These are phyloP conservation scores for Cyanoramphus novaezelandiae DNA, from an alignment of 2,113 vertebrate genomes.

Conservation along the genomic window DNA sequence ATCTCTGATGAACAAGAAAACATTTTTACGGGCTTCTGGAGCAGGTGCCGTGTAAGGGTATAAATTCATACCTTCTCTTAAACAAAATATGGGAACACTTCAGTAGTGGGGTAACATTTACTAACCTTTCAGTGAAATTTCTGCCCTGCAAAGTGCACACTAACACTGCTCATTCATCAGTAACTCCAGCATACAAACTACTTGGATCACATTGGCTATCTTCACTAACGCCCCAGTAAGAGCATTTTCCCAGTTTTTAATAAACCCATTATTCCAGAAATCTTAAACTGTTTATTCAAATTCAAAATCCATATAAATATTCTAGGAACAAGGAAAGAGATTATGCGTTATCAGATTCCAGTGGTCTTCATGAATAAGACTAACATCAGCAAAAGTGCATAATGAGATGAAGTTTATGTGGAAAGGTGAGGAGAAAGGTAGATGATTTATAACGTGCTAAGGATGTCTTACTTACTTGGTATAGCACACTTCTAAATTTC, in stretches of 20 bases:
- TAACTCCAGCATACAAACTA: neutral
- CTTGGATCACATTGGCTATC: neutral
- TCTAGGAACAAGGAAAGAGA: neutral
- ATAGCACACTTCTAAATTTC: neutral
- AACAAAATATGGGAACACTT: neutral
- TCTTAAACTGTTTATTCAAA: neutral
- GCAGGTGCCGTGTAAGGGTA: neutral
- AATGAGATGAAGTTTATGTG: neutral
- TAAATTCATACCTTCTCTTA: neutral
- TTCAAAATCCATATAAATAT: constrained; percentile 12
- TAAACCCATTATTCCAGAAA: neutral
- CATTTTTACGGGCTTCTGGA: neutral
- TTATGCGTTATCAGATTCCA: neutral
- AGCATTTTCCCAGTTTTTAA: neutral
- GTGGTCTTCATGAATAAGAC: neutral
- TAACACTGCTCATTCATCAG: neutral
- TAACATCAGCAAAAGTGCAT: neutral
- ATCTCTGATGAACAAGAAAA: neutral
- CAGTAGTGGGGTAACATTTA: neutral
- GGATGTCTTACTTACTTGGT: neutral
- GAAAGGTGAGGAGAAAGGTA: neutral
- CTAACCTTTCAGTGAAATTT: neutral
- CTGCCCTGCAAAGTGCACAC: neutral
- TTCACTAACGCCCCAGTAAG: neutral
- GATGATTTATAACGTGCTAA: neutral